Evolutionary conservation across 2,113 vertebrate species (phyloP).

Genomic region (Ammospiza caudacuta): DNA sequence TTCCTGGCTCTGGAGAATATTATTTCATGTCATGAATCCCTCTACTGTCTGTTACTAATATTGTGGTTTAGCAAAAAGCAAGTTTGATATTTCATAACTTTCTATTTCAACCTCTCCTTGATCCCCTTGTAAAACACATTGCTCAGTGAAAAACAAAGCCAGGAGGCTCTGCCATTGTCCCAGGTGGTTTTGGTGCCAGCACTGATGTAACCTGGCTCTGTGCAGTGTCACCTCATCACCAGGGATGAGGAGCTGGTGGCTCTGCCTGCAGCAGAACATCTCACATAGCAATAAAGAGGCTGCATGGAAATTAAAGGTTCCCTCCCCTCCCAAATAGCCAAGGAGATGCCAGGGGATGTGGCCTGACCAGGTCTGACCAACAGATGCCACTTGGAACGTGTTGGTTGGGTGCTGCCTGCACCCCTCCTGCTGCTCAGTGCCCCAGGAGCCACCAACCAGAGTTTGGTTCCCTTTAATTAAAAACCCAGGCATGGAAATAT

Average conservation of each 20-base stretch:
- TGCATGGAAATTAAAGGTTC: accelerated
- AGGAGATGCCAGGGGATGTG: not conserved
- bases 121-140: not conserved
- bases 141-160: not conserved
- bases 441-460: not conserved
- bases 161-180: not conserved
- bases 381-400: accelerated
- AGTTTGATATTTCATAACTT: not conserved
- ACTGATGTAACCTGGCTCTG: accelerated
- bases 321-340: accelerated
- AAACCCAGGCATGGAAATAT: not conserved
- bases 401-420: not conserved
- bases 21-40: not conserved
- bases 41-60: not conserved
- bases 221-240: not conserved
- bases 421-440: not conserved
- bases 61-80: not conserved
- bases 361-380: accelerated
- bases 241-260: not conserved
- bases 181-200: not conserved
- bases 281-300: not conserved
- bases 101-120: not conserved
- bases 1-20: not conserved
- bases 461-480: not conserved
- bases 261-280: not conserved